Evolutionary conservation across 2,113 vertebrate species (phyloP), one percentile per base, ranked within the genome.

Genomic region (Uria lomvia): DNA sequence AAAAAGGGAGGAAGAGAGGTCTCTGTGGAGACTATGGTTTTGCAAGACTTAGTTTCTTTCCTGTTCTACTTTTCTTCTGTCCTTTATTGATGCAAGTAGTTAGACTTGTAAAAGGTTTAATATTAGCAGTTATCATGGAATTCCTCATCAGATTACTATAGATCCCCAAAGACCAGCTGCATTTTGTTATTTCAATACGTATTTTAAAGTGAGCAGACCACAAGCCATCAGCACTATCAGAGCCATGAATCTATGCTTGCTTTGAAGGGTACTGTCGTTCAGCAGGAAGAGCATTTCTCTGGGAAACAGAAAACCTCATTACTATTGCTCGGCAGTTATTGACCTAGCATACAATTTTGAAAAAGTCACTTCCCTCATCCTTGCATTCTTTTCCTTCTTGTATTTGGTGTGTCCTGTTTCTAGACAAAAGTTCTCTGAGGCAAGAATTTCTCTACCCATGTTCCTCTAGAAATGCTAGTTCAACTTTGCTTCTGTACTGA

Each of bases 61-160:
- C 68, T 74, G 26, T 52, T 91, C 84, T 91, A 53, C 32, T 91
- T 82, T 88, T 70, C 63, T 90, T 66, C 66, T 84, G 52, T 85
- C 75, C 50, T 76, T 90, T 76, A 65, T 50, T 73, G 53, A 66
- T 72, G 65, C 14, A 55, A 89, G 40, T 24, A 91, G 62, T 67
- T 38, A 77, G 83, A 90, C 71, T 71, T 94, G 65, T 53, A 65
- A 87, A 96, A 84, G 50, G 23, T 91, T 94, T 96, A 74, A 79
- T 88, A 87, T 88, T 90, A 72, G 73, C 79, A 90, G 73, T 80
- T 90, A 70, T 89, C 89, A 66, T 29, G 32, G 86, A 92, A 96
- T 92, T 89, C 67, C 50, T 94, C 90, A 93, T 81, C 83, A 70
- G 56, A 87, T 88, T 88, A 72, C 55, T 73, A 47, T 7, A 92